phyloP scores from a whole-genome alignment of 92 coral and sea anemone genomes.

The Palythoa grandis region DNA sequence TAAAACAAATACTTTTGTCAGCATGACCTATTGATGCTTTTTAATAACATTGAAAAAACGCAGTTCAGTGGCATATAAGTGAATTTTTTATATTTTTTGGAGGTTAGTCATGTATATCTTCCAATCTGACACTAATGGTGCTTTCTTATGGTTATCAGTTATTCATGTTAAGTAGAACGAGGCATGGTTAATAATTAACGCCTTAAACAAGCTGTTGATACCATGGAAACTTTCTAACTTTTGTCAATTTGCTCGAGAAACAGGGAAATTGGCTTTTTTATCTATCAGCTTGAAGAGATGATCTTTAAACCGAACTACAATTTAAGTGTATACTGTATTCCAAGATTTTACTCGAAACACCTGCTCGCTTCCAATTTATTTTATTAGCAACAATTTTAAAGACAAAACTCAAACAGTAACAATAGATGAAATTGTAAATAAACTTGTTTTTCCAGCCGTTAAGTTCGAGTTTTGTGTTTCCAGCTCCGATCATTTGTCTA shows the following conservation, averaged over 20 bases:
- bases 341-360: too few relatives aligned
- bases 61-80: neutral
- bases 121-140: neutral
- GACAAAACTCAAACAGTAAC: neutral
- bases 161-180: neutral
- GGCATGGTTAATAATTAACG: neutral
- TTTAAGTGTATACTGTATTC: too few relatives aligned
- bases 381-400: too few relatives aligned
- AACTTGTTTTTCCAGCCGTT: neutral
- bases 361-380: too few relatives aligned
- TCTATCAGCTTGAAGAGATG: neutral
- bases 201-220: neutral
- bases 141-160: neutral
- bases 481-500: neutral
- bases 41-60: neutral
- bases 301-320: neutral
- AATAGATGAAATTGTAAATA: neutral
- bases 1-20: neutral
- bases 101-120: neutral
- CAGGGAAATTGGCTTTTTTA: neutral
- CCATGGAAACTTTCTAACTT: neutral
- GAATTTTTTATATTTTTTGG: neutral
- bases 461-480: neutral
- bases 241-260: neutral
- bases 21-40: slow-evolving; percentile 3